Base-by-base conservation (phyloP, 2,113 vertebrate genomes). In the Cyphomyrus discorhynchus region DNA sequence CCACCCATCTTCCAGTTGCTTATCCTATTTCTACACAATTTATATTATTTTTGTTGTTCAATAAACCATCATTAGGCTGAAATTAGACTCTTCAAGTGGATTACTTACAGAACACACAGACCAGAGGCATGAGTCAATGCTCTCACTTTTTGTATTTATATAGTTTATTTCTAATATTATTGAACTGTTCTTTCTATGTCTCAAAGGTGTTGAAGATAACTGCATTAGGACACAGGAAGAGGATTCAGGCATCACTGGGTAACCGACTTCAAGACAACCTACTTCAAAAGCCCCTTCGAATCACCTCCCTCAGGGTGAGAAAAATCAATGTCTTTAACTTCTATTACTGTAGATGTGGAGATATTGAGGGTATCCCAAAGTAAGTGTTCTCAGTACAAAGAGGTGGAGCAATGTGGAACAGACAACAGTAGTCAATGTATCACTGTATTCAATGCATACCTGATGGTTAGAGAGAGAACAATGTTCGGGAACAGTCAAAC, bases 181-280 rank as follows among this genome's bases (percentile, higher is more conserved):
- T 52, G 15, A 86, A 52, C 24, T 86, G 49, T 86, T 47, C 15
- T 83, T 50, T 94, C 15, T 89, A 93, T 9, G 27, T 90, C 88
- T 93, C 95, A 91, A 92, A 99, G 98, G 98, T 99, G 90, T 95
- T 99, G 95, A 99, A 99, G 96, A 99, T 99, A 90, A 97, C 91
- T 93, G 96, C 98, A 89, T 97, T 98, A 92, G 98, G 98, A 92
- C 98, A 99, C 95, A 97, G 98, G 92, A 99, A 99, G 94, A 96
- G 98, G n/a, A 97, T 99, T 94, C 94, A 99, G 90, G 98, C 98
- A 21, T 99, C 98, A 90, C 93, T 99, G 95, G 98, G 98, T 91
- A 98, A 99, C 93, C 95, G 97, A 86, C 95, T 99, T 90, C 98
- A 98, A 96, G 98, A 99, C 92, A 98, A 99, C 74, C 96, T 97